Base-by-base conservation (phyloP, 2,113 vertebrate species). In the Zosterops japonicus region DNA sequence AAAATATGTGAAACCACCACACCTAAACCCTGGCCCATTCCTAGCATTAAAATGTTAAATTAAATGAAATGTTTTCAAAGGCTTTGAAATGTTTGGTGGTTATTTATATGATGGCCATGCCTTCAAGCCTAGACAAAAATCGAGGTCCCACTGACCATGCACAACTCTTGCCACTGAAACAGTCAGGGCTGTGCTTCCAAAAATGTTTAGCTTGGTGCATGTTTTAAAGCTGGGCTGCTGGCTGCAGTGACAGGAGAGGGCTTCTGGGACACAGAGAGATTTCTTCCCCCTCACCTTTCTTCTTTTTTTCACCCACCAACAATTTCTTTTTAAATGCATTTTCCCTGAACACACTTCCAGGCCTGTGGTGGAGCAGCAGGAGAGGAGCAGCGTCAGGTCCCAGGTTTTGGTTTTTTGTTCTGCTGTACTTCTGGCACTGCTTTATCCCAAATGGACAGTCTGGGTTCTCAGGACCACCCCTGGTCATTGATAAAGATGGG, bases 1-100 rank as follows among this genome's bases (percentile, higher is more conserved):
- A 90, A 96, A 96, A 93, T 93, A 95, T 94, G 94, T 91, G 92
- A 96, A 97, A 97, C 82, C 71, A 96, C 95, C 96, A 96, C 95
- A 77, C 97, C 97, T 97, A 92, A 95, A 74, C 42, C 60, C 55
- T 84, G 90, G 55, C 61, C 87, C 82, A 84, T 93, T 94, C 77
- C 71, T 82, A 90, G 91, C 86, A 91, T 87, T 94, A 93, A 96
- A 93, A 94, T 90, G 82, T 83, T 91, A 93, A 93, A 91, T 92
- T 85, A 83, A 93, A 94, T 0, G 0, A 93, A 93, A 80, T 82
- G 55, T 91, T 96, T 94, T 93, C 69, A 80, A 86, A 90, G 81
- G 31, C 89, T 87, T 89, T 94, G 61, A 95, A 89, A 93, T 28
- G 50, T 80, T 89, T 49, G 13, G 50, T 93, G 57, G 63, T 95